Evolutionary conservation across 92 coral and sea anemone genomes (phyloP).

Genomic region (Epizoanthus illoricatus): DNA sequence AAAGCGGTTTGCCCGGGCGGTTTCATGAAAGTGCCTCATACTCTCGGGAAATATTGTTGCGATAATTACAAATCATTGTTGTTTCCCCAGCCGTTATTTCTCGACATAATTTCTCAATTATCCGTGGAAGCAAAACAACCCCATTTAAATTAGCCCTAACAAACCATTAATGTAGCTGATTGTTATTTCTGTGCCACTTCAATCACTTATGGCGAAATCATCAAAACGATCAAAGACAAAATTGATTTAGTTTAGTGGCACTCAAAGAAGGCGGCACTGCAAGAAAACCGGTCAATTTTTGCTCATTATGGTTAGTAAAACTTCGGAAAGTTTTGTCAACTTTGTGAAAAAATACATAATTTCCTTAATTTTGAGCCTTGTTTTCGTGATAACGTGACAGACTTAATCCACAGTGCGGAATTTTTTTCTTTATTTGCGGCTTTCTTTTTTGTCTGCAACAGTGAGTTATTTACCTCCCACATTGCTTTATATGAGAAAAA

Average conservation of each 20-base stretch:
- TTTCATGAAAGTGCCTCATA: constrained; percentile 1
- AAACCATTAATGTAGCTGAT: constrained; percentile 31
- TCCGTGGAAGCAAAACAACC: constrained; percentile 25
- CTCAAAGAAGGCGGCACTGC: constrained; percentile 36
- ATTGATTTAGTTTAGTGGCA: constrained; percentile 31
- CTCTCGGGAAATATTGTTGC: constrained; percentile 13
- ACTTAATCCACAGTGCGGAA: constrained; percentile 42
- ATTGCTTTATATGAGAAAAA: constrained; percentile 71
- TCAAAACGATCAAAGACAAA: constrained; percentile 38
- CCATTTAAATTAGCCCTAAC: constrained; percentile 35
- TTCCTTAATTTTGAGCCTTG: constrained; percentile 31
- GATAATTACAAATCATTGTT: constrained; percentile 7
- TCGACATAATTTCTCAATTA: constrained; percentile 39
- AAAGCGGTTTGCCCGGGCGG: neutral
- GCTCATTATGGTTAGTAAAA: constrained; percentile 27
- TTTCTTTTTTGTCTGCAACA: constrained; percentile 63
- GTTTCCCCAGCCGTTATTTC: constrained; percentile 19
- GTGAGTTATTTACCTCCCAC: constrained; percentile 79
- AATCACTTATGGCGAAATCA: constrained; percentile 31
- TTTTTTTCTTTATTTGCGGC: constrained; percentile 67
- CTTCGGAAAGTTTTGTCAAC: constrained; percentile 38
- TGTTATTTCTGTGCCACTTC: constrained; percentile 30
- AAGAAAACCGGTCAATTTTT: constrained; percentile 33
- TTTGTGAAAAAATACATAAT: constrained; percentile 39
- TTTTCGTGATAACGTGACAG: constrained; percentile 59